These are phyloP conservation scores for Steinernema carpocapsae DNA, from an alignment of 2,888 invertebrate genomes.

Conservation along the genomic window DNA sequence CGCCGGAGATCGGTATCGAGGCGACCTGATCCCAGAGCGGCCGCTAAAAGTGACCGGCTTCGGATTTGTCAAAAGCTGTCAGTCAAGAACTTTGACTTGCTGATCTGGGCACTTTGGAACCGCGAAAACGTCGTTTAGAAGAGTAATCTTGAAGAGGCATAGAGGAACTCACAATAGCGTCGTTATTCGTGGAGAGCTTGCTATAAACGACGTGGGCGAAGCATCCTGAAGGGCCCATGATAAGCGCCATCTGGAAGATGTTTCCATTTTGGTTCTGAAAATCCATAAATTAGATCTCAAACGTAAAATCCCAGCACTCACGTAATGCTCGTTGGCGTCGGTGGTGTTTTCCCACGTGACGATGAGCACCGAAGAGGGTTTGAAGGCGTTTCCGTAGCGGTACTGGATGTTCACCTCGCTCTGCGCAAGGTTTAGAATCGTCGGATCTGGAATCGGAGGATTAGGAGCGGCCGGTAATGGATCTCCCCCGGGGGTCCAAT, in stretches of 20 bases:
- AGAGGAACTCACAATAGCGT: slow-evolving; percentile 60
- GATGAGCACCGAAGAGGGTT: slow-evolving; percentile 63
- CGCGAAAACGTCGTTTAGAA: slow-evolving; percentile 2
- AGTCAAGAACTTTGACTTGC: no score
- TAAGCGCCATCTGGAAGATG: slow-evolving; percentile 67
- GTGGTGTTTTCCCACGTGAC: slow-evolving; percentile 66
- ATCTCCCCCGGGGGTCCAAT: no score
- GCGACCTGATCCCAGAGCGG: background rate
- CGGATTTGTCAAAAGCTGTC: background rate
- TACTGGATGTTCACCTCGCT: slow-evolving; percentile 69
- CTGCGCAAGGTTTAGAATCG: slow-evolving; percentile 61
- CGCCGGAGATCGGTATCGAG: background rate
- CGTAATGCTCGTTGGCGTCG: slow-evolving; percentile 32
- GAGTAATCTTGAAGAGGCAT: no score
- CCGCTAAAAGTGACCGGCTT: background rate
- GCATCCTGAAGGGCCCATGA: slow-evolving; percentile 64
- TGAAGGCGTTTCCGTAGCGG: slow-evolving; percentile 63
- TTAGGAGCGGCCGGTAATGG: no score
- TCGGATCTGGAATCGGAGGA: slow-evolving; percentile 53
- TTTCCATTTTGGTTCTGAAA: slow-evolving; percentile 48
- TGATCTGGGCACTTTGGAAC: no score
- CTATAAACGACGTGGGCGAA: slow-evolving; percentile 69
- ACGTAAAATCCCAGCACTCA: background rate
- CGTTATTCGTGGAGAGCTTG: slow-evolving; percentile 52
- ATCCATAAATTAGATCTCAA: background rate